phyloP scores from a whole-genome alignment of 2,797 vertebrate genomes.

The Loriculus beryllinus region DNA sequence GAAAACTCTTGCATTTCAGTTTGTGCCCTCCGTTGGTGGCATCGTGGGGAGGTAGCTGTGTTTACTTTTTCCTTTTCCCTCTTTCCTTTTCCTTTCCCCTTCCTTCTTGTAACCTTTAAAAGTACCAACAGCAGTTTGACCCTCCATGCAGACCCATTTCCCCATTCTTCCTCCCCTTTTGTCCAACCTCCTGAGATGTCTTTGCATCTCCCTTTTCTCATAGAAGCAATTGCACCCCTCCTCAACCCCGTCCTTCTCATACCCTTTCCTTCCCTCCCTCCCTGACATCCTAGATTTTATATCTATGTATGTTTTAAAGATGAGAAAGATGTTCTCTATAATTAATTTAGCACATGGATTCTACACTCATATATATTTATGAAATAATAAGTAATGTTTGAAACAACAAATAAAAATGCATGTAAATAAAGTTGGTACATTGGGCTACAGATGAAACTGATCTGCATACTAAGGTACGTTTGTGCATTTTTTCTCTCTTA shows the following conservation, averaged over 20 bases:
- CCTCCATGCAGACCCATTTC: neutral
- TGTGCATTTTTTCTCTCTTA: neutral
- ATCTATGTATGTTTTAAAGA: neutral
- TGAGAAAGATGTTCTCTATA: neutral
- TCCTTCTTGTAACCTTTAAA: neutral
- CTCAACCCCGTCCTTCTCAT: neutral
- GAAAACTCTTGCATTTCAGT: neutral
- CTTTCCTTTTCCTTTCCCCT: neutral
- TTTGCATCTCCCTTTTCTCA: neutral
- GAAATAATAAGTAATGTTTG: neutral
- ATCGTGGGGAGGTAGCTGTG: neutral
- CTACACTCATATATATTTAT: neutral
- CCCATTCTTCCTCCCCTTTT: neutral
- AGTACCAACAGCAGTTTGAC: neutral
- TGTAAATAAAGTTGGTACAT: neutral
- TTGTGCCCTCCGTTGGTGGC: neutral
- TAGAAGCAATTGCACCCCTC: neutral
- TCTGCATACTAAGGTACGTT: neutral
- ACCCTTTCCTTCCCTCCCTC: neutral
- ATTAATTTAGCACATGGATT: neutral
- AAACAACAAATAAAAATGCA: neutral
- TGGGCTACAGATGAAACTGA: neutral
- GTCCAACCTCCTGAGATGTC: neutral
- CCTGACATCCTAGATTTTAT: neutral
- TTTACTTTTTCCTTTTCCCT: neutral